Evolutionary conservation across 1,140 invertebrate genomes (phyloP).

Genomic region (Drosophila triauraria): DNA sequence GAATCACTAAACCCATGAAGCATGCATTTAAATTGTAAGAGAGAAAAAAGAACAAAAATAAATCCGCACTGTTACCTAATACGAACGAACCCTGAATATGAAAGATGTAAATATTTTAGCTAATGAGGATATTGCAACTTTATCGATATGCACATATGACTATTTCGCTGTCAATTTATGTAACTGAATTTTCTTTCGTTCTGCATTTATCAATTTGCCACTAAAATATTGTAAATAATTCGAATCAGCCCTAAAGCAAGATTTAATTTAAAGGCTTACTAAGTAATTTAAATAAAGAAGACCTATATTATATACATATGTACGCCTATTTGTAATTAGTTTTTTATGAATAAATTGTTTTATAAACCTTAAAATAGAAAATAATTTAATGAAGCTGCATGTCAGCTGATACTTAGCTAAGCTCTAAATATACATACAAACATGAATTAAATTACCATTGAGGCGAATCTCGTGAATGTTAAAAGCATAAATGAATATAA

Average conservation of each 20-base stretch:
- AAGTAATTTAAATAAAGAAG: constrained; percentile 19
- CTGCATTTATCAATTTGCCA: constrained; percentile 30
- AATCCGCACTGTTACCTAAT: constrained; percentile 70
- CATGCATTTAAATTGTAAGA: constrained; percentile 38
- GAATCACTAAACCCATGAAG: constrained; percentile 31
- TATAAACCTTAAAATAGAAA: constrained; percentile 57
- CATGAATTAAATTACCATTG: constrained; percentile 15
- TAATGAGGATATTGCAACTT: constrained; percentile 33
- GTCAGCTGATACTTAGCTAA: constrained; percentile 62
- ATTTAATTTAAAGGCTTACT: constrained; percentile 56
- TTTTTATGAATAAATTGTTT: constrained; percentile 78
- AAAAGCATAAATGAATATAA: constrained; percentile 46
- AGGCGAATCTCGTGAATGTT: constrained; percentile 56
- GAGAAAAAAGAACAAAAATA: constrained; percentile 9
- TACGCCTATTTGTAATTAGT: constrained; percentile 78
- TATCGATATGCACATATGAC: constrained; percentile 21
- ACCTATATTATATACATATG: constrained; percentile 40
- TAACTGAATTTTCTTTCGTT: constrained; percentile 23
- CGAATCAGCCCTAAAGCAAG: constrained; percentile 29
- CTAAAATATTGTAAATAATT: constrained; percentile 55
- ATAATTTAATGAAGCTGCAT: constrained; percentile 40
- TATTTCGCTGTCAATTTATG: constrained; percentile 44
- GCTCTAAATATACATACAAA: constrained; percentile 43
- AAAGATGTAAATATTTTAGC: constrained; percentile 68
- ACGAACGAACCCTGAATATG: constrained; percentile 40